These are phyloP conservation scores for Agelas oroides DNA, from an alignment of 37 sponge, comb jelly and placozoan genomes.

Conservation along the genomic window DNA sequence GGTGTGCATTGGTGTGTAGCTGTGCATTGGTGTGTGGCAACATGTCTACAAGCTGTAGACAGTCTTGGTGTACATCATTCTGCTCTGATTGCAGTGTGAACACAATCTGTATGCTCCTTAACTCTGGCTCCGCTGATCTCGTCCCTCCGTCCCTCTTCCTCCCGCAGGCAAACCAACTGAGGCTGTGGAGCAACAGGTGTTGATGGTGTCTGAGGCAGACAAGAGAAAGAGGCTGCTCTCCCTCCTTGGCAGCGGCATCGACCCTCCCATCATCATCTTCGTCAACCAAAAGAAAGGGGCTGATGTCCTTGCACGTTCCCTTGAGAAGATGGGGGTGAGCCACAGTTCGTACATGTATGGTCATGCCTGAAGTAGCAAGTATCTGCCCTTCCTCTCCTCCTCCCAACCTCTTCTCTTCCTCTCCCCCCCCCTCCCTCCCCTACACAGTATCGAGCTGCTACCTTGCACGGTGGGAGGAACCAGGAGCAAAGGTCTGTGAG, in stretches of 20 bases:
- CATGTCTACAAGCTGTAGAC: too few relatives aligned
- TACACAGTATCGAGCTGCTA: constrained; percentile 79
- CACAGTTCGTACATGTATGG: too few relatives aligned
- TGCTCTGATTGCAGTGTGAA: neutral
- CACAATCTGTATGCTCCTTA: neutral
- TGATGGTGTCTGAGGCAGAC: constrained; percentile 84
- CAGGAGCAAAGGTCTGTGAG: constrained; percentile 89
- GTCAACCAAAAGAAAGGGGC: constrained; percentile 99
- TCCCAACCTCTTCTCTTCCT: too few relatives aligned
- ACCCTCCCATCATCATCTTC: constrained; percentile 98
- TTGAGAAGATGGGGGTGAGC: constrained; percentile 97
- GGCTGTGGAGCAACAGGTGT: constrained; percentile 87
- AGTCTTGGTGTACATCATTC: too few relatives aligned
- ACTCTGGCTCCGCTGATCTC: neutral
- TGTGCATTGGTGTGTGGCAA: too few relatives aligned
- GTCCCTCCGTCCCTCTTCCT: too few relatives aligned
- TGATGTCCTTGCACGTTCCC: constrained; percentile 93
- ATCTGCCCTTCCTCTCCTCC: too few relatives aligned
- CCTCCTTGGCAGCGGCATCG: constrained; percentile 80
- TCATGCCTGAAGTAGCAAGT: too few relatives aligned
- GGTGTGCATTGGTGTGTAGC: neutral
- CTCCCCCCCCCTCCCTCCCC: too few relatives aligned
- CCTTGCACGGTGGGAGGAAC: constrained; percentile 95
- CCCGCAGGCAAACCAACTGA: constrained; percentile 90
- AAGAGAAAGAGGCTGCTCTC: constrained; percentile 87